Evolutionary conservation across 2,797 vertebrate species (phyloP).

Genomic region (Enteromius treurensis): DNA sequence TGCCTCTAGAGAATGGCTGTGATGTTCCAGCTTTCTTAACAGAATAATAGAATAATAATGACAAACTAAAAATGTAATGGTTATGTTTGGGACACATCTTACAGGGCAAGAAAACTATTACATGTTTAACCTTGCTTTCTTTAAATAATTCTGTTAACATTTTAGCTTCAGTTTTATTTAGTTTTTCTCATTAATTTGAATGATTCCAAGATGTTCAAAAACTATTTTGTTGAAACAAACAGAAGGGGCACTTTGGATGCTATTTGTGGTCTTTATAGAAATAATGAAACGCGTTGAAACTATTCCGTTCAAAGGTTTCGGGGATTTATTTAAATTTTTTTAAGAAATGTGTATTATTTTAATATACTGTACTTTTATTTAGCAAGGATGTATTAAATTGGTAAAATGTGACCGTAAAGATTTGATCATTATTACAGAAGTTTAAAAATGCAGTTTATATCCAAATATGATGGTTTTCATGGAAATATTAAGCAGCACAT

Average conservation of each 20-base stretch:
- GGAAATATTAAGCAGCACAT: not conserved
- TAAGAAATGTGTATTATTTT: not conserved
- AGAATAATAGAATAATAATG: not conserved
- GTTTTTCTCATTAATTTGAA: not conserved
- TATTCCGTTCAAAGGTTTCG: not conserved
- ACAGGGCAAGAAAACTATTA: not conserved
- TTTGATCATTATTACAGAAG: not conserved
- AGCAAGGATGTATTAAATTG: not conserved
- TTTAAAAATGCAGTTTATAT: not conserved
- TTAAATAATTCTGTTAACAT: not conserved
- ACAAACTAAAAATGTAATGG: not conserved
- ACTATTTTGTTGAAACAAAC: not conserved
- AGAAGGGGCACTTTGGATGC: not conserved
- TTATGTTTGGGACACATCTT: not conserved
- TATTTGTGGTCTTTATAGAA: not conserved
- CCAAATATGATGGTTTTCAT: too few relatives aligned
- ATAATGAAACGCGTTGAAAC: not conserved
- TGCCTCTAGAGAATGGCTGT: not conserved
- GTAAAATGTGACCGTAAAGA: not conserved
- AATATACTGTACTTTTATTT: not conserved
- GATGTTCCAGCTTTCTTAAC: not conserved
- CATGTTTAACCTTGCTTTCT: not conserved
- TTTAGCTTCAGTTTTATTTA: not conserved
- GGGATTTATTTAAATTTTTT: not conserved
- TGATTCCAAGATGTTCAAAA: not conserved